Evolutionary conservation across 2,113 vertebrate species (phyloP), one percentile per base, ranked within the genome.

Genomic region (Onychostoma macrolepis): DNA sequence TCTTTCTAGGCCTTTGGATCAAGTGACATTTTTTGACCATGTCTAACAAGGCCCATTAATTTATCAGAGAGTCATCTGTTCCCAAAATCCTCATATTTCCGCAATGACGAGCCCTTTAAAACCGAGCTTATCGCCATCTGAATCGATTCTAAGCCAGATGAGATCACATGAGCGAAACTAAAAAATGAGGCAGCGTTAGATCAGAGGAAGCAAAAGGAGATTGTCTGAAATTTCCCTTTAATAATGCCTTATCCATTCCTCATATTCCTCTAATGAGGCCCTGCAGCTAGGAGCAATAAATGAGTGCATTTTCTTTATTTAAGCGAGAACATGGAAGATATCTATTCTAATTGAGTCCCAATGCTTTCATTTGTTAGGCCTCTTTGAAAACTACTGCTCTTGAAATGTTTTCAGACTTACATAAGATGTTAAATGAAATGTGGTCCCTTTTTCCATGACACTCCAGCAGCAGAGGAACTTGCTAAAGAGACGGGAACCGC

Each of bases 21-120:
- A 93, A 93, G 90, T 92, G 90, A 91, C 90, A 75, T 90, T 86
- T 88, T 89, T 91, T 93, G 92, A 93, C 87, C 83, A 83, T 91
- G 79, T 84, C 71, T 89, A 89, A 88, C 65, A 85, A 85, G 84
- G 83, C 50, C 63, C 88, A 88, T 87, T 79, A 88, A 93, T 92
- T 91, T 90, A 88, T 87, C 84, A 87, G 84, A 83, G 86, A 89
- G 85, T 91, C 26, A 87, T 87, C 85, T 91, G 91, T 90, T 84
- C n/a, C 17, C 53, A 38, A 88, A 86, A 89, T 89, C 79, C 91
- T 89, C 91, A 87, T 12, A 71, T 85, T 26, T 63, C 63, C 48
- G 48, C 61, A 36, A 69, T 9, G 24, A 28, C 67, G 45, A 63
- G 45, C 58, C 13, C 21, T n/a, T 80, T 74, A 11, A 13, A 41